These are phyloP conservation scores for Imbricaverruca yamaguchii DNA, from an alignment of 2,888 invertebrate species.

Conservation along the genomic window DNA sequence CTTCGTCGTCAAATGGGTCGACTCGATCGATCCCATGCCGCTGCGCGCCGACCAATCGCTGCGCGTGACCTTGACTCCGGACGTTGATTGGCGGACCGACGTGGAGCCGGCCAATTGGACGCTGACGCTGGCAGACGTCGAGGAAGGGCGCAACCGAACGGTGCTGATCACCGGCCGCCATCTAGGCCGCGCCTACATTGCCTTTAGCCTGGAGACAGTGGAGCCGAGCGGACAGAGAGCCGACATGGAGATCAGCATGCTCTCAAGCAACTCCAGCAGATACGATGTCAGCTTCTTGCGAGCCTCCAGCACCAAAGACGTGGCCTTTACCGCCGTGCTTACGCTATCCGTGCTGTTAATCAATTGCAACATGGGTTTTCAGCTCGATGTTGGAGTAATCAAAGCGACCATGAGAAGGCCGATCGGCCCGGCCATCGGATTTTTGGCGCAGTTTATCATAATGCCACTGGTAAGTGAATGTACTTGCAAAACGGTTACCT, in stretches of 20 bases:
- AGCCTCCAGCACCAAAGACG: conserved; percentile 23
- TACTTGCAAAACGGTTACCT: too few species aligned
- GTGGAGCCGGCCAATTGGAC: neutral
- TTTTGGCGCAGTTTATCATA: conserved; percentile 46
- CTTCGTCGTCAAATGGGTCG: too few species aligned
- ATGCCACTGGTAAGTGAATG: conserved; percentile 47
- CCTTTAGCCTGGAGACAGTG: too few species aligned
- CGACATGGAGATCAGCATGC: neutral
- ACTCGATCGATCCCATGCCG: neutral
- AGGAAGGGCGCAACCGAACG: neutral
- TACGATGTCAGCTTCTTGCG: neutral
- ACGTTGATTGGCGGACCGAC: neutral
- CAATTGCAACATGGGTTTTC: conserved; percentile 45
- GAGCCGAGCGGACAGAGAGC: neutral
- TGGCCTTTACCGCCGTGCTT: conserved; percentile 39
- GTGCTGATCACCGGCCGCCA: conserved; percentile 33
- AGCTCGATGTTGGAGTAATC: conserved; percentile 41
- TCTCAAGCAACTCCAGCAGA: neutral
- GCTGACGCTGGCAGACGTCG: neutral
- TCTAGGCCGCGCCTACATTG: neutral
- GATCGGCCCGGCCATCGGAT: conserved; percentile 46
- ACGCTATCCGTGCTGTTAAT: conserved; percentile 39
- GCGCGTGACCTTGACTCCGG: neutral
- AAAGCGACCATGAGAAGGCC: conserved; percentile 43
- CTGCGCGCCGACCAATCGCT: neutral